Conservation (phyloP, 2,797 vertebrate genomes). For the Coregonus suidteri region DNA sequence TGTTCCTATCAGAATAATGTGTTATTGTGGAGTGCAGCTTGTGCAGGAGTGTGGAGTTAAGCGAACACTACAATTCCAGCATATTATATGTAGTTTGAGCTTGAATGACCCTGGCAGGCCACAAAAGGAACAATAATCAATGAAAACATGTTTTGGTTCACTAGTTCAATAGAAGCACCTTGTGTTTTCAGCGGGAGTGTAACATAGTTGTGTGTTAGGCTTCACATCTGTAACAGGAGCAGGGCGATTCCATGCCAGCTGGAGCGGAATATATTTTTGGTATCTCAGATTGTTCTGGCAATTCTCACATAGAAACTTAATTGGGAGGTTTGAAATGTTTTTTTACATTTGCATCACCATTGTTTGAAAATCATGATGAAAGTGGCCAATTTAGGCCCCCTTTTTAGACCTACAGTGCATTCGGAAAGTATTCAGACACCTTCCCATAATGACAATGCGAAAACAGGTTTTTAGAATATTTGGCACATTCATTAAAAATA, state of each 20-base stretch:
- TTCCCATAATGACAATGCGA: too few relatives aligned
- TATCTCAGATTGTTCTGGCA: too few relatives aligned
- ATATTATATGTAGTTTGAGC: not conserved
- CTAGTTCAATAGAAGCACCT: not conserved
- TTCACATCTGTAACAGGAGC: not conserved
- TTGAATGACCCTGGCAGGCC: not conserved
- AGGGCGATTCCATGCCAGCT: not conserved
- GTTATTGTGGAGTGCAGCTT: constrained; percentile 31
- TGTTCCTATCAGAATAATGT: constrained; percentile 42
- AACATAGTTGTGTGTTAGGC: not conserved
- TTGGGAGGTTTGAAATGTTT: too few relatives aligned
- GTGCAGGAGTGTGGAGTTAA: constrained; percentile 18
- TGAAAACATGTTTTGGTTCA: not conserved
- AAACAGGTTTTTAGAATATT: too few relatives aligned
- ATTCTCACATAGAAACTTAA: too few relatives aligned
- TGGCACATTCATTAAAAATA: too few relatives aligned
- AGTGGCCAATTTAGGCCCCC: too few relatives aligned
- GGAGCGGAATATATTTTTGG: too few relatives aligned
- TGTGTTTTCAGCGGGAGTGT: not conserved
- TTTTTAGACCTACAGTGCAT: too few relatives aligned
- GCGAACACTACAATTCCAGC: not conserved
- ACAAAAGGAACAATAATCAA: not conserved
- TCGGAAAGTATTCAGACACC: too few relatives aligned
- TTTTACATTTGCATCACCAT: too few relatives aligned
- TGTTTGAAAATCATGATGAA: too few relatives aligned